phyloP scores from a whole-genome alignment of 2,113 vertebrate species.

The Pachyramphus minor region DNA sequence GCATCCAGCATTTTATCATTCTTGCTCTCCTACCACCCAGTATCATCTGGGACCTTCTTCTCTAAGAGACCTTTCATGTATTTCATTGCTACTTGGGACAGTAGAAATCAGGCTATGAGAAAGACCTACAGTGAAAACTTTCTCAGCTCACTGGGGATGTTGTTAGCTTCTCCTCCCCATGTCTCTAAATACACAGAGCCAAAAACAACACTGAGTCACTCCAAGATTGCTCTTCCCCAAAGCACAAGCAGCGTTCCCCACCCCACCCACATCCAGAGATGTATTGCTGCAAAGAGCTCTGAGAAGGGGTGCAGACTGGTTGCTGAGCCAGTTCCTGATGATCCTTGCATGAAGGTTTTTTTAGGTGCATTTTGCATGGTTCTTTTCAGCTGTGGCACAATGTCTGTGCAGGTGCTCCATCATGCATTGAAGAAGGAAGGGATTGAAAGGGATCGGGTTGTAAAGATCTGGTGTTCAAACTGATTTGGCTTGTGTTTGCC shows the following conservation, averaged over 20 bases:
- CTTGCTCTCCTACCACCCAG: not conserved
- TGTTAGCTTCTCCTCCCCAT: slow-evolving; percentile 35
- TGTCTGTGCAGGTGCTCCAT: not conserved
- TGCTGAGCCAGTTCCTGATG: not conserved
- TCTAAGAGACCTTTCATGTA: not conserved
- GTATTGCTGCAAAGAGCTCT: not conserved
- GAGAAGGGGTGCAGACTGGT: not conserved
- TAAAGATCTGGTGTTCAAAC: not conserved
- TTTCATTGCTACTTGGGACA: not conserved
- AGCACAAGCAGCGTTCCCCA: slow-evolving; percentile 6
- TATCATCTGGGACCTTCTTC: not conserved
- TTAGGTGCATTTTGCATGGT: not conserved
- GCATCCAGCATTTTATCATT: not conserved
- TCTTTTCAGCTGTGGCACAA: not conserved
- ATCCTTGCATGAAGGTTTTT: not conserved
- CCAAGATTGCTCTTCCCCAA: slow-evolving; percentile 33
- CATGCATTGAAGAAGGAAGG: not conserved
- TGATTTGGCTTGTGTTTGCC: not conserved
- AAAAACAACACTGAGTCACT: slow-evolving; percentile 63
- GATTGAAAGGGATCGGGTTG: not conserved
- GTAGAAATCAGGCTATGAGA: not conserved
- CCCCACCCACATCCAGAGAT: slow-evolving; percentile 22
- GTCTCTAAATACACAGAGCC: slow-evolving; percentile 41
- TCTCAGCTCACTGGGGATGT: slow-evolving; percentile 12
- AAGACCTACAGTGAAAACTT: not conserved